phyloP scores from a whole-genome alignment of 1,140 invertebrate genomes.

The Paraescarpia echinospica region DNA sequence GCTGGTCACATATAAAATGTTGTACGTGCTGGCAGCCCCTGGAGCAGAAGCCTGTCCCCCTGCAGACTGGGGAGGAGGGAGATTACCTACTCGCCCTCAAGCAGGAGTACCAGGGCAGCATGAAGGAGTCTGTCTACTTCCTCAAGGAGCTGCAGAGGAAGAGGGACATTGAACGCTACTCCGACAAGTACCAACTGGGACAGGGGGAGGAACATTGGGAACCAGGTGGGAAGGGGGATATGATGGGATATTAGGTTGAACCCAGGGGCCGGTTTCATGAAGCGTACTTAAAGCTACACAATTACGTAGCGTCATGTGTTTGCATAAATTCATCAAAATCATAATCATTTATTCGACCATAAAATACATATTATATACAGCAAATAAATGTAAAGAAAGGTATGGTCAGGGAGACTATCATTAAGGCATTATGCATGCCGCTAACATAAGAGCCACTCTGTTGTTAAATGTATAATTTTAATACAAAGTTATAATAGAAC shows the following conservation, averaged over 20 bases:
- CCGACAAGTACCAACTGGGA: slow-evolving; percentile 64
- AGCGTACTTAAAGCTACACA: too few relatives aligned
- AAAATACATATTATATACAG: too few relatives aligned
- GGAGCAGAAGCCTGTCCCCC: slow-evolving; percentile 63
- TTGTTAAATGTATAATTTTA: too few relatives aligned
- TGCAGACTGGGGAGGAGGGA: slow-evolving; percentile 54
- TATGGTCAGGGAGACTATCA: too few relatives aligned
- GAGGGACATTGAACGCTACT: slow-evolving; percentile 68
- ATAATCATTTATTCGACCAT: too few relatives aligned
- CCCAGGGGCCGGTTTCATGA: too few relatives aligned
- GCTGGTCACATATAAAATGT: background rate
- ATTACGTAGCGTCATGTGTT: too few relatives aligned
- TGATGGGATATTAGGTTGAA: background rate
- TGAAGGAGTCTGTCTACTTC: slow-evolving; percentile 62
- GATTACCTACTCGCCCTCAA: slow-evolving; percentile 65
- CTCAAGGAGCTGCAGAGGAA: slow-evolving; percentile 59
- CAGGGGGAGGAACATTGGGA: slow-evolving; percentile 38
- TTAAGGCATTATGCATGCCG: too few relatives aligned
- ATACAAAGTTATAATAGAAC: too few relatives aligned
- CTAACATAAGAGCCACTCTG: too few relatives aligned
- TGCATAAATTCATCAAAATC: too few relatives aligned
- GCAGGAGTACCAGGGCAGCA: slow-evolving; percentile 64
- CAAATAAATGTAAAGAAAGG: too few relatives aligned
- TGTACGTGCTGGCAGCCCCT: slow-evolving; percentile 39
- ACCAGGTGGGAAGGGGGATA: slow-evolving; percentile 37